Base-by-base conservation (phyloP, 2,888 invertebrate genomes). In the Norana najaformis region DNA sequence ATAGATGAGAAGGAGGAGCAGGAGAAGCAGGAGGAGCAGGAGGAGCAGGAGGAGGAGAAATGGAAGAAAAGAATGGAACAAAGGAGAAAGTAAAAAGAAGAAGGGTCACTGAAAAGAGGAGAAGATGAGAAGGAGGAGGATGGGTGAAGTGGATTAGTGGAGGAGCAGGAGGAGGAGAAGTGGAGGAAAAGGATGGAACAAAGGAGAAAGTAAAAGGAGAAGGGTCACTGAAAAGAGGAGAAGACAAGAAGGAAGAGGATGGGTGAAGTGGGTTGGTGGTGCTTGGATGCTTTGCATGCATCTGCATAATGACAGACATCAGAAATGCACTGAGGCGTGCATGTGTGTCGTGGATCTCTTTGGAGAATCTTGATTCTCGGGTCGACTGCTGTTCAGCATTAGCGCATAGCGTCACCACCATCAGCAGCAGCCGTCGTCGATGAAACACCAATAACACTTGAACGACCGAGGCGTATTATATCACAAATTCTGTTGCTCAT, bases 271-370 rank as follows among this genome's bases (percentile, higher is more conserved):
- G n/a, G 69, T n/a, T n/a, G 37, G 34, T 88, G 37, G 38, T 88
- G 23, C 30, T 34, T 38, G 37, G 36, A 36, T 20, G 36, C 34
- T 3, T 34, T 38, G 13, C 30, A 36, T 37, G 8, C 14, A 88
- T 88, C 88, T 37, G 36, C 88, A 88, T 88, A 36, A 35, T 35
- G 37, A 88, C 13, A 23, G 8, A 30, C 8, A 88, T 88, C 35
- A 88, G 8, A 69, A 69, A 89, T 82, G 89, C 83, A 41, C 88
- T 69, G 69, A 69, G 69, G 69, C 69, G 69, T 69, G 69, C 13
- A n/a, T 69, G 69, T 69, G 69, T 30, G 69, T 69, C 69, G n/a
- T 69, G 11, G 23, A 14, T 69, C 69, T 69, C 30, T 69, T 69
- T 69, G 69, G 69, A 69, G 69, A 69, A n/a, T n/a, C 53, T 69